phyloP scores from a whole-genome alignment of 2,888 invertebrate species.

The Archips crataeganus region DNA sequence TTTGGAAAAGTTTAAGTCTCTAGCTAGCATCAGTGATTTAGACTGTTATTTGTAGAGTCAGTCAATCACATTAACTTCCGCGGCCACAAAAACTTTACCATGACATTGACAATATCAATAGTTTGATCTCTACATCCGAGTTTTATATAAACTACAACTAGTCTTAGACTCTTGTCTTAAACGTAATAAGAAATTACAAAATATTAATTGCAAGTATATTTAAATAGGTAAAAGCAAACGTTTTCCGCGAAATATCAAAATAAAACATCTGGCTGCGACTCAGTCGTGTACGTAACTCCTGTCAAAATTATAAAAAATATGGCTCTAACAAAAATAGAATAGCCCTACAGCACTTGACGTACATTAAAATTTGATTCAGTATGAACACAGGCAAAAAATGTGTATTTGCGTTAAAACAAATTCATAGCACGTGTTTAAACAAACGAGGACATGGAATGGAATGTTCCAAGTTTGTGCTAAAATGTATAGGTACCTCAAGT shows the following conservation, averaged over 20 bases:
- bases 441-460: conserved; percentile 1
- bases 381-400: not conserved
- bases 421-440: conserved; percentile 16
- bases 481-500: not conserved
- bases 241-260: conserved; percentile 38
- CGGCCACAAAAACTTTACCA: too few relatives aligned
- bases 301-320: conserved; percentile 37
- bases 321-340: conserved; percentile 33
- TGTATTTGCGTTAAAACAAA: conserved; percentile 2
- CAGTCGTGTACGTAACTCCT: conserved; percentile 38
- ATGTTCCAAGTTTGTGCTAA: not conserved
- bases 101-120: too few relatives aligned
- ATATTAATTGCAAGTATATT: too few relatives aligned
- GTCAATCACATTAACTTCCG: too few relatives aligned
- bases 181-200: too few relatives aligned
- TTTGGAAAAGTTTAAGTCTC: too few relatives aligned
- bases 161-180: too few relatives aligned
- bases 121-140: too few relatives aligned
- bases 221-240: not conserved
- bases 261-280: conserved; percentile 36
- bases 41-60: too few relatives aligned
- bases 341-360: conserved; percentile 37
- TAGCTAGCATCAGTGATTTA: too few relatives aligned
- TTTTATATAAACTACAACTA: too few relatives aligned
- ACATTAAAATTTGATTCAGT: conserved; percentile 20